These are phyloP conservation scores for Tangachromis dhanisi DNA, from an alignment of 2,113 vertebrate species.

Conservation along the genomic window DNA sequence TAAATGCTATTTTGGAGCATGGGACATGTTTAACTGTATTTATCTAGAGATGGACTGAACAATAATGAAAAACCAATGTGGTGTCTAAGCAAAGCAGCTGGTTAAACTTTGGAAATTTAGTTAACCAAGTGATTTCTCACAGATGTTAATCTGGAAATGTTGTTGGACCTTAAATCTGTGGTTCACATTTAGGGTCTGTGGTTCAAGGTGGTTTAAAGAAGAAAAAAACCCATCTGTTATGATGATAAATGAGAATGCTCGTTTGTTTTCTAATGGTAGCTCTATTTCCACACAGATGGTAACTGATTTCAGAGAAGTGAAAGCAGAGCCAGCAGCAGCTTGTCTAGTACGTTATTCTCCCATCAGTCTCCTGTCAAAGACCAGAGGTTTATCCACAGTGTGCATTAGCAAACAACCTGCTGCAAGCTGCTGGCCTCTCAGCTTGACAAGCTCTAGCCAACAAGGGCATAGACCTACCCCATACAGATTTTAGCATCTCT, in stretches of 20 bases:
- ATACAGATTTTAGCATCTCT: background rate
- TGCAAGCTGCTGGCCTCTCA: background rate
- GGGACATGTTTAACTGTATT: background rate
- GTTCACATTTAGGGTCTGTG: background rate
- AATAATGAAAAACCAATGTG: background rate
- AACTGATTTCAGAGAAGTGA: background rate
- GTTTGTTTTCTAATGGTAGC: background rate
- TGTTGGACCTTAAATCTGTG: background rate
- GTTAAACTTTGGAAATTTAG: background rate
- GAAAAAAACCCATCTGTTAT: fast-evolving
- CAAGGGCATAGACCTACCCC: background rate
- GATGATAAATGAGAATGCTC: background rate
- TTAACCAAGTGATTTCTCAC: background rate
- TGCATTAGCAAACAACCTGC: background rate
- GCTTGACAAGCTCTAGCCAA: background rate
- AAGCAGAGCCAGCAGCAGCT: background rate
- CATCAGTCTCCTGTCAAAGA: background rate
- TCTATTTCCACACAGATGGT: background rate
- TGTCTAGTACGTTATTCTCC: background rate
- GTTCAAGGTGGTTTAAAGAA: background rate
- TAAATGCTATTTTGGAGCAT: background rate
- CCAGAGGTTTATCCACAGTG: background rate
- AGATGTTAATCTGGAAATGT: background rate
- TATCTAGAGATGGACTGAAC: background rate
- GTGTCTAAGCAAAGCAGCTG: background rate